Evolutionary conservation across 2,888 invertebrate species (phyloP).

Genomic region (Oscheius myriophilus): DNA sequence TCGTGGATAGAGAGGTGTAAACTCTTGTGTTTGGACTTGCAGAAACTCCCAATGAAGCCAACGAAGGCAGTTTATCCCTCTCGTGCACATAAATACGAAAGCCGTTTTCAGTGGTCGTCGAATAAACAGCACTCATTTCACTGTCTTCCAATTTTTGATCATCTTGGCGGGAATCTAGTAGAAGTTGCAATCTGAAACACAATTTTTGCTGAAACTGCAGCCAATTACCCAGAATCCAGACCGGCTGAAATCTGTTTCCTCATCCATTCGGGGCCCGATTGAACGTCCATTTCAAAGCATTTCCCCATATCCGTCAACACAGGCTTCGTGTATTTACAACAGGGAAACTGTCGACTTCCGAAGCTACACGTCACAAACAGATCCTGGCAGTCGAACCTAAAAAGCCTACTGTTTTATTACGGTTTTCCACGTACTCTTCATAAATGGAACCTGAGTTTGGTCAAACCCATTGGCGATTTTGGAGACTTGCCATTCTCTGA

Average conservation of each 20-base stretch:
- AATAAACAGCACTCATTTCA: conserved; percentile 46
- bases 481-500: too few relatives aligned
- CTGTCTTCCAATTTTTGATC: conserved; percentile 22
- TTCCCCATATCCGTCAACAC: conserved; percentile 64
- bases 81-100: conserved; percentile 65
- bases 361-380: conserved; percentile 60
- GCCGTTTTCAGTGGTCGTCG: conserved; percentile 62
- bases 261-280: conserved; percentile 55
- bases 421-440: too few relatives aligned
- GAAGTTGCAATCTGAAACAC: conserved; percentile 37
- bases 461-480: too few relatives aligned
- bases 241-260: conserved; percentile 59
- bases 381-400: conserved; percentile 52
- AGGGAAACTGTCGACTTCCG: conserved; percentile 53
- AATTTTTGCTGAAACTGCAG: background rate
- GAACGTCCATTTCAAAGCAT: conserved; percentile 58
- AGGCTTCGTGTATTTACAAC: conserved; percentile 59
- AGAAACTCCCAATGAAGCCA: conserved; percentile 63
- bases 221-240: conserved; percentile 52
- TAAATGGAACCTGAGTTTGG: background rate
- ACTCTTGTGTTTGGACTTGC: conserved; percentile 59
- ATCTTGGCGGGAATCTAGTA: conserved; percentile 32
- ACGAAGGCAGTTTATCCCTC: conserved; percentile 50
- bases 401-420: too few relatives aligned
- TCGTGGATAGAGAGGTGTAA: conserved; percentile 42